Conservation (phyloP, 2,797 vertebrate species). For the Clarias fuscus region DNA sequence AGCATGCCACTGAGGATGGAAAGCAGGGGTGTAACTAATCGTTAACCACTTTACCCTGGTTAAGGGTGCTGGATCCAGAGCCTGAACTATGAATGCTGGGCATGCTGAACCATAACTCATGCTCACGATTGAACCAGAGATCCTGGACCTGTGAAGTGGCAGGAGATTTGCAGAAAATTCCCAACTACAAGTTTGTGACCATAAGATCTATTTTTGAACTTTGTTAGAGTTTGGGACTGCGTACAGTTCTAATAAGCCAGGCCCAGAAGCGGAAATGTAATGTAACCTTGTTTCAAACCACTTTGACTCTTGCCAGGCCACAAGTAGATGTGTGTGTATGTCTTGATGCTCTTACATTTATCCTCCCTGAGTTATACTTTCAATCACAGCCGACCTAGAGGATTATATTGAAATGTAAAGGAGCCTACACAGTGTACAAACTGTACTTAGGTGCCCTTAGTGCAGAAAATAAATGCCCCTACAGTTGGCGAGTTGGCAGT, state of each 20-base stretch:
- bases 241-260: background rate
- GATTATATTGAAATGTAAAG: background rate
- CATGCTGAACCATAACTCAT: background rate
- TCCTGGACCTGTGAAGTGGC: background rate
- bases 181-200: background rate
- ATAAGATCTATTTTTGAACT: background rate
- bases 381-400: background rate
- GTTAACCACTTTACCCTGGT: background rate
- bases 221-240: background rate
- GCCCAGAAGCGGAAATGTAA: background rate
- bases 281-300: background rate
- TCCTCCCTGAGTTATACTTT: background rate
- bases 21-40: background rate
- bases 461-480: slow-evolving; percentile 33
- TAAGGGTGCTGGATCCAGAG: background rate
- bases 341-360: background rate
- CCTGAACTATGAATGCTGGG: background rate
- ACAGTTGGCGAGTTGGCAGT: slow-evolving; percentile 1
- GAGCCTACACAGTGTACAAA: slow-evolving; percentile 7
- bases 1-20: background rate
- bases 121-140: background rate
- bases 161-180: background rate
- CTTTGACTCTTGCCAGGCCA: background rate
- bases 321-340: background rate
- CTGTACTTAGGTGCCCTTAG: slow-evolving; percentile 1